Conservation (phyloP, 2,888 invertebrate genomes). For the Proisotoma minuta region DNA sequence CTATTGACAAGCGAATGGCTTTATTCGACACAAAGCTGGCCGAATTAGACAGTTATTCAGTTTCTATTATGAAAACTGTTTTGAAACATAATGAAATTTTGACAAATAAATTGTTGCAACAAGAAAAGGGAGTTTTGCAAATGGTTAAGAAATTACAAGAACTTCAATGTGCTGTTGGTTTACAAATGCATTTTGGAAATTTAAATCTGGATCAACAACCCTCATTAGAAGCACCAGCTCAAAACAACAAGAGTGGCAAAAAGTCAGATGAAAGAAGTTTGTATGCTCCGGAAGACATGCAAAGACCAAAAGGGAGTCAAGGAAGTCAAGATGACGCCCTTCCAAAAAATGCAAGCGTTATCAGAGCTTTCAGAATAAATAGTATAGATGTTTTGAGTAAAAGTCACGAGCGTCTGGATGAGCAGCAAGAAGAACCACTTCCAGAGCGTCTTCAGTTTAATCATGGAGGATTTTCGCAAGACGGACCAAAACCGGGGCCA, state of each 20-base stretch:
- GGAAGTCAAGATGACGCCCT: background rate
- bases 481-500: no score
- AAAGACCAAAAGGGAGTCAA: background rate
- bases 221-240: background rate
- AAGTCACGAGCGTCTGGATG: no score
- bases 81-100: background rate
- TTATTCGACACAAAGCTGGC: background rate
- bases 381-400: no score
- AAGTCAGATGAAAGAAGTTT: background rate
- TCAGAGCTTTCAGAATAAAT: no score
- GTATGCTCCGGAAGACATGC: background rate
- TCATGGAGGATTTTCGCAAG: no score
- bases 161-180: background rate
- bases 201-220: background rate
- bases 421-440: no score
- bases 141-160: background rate
- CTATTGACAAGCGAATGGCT: no score
- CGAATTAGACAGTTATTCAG: slow-evolving; percentile 2
- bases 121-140: background rate
- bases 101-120: background rate
- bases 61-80: background rate
- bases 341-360: background rate
- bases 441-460: no score
- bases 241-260: background rate
- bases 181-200: slow-evolving; percentile 10